Base-by-base conservation (phyloP, 1,140 invertebrate genomes). In the Bombus sylvicola region DNA sequence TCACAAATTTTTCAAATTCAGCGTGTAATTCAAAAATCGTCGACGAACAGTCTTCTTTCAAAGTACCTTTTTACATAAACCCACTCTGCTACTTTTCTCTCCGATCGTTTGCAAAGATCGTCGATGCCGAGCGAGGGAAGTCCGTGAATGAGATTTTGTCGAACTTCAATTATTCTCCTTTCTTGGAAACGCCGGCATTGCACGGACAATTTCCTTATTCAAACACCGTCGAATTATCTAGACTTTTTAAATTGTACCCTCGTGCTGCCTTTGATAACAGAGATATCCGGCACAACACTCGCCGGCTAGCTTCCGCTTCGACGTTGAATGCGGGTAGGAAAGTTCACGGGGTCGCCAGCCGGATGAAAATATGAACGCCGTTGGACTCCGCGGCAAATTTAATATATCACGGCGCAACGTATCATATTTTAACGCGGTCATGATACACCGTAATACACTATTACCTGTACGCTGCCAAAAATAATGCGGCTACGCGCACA, bases 351-450 rank as follows among this genome's bases (percentile, higher is more conserved):
- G 81, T 88, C 86, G 77, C 62, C 75, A 37, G 25, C n/a, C n/a
- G 43, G 59, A 68, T 75, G 87, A 89, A 89, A 89, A 87, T 89
- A 89, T 94, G 94, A 93, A 93, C 92, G 92, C 91, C 92, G 92
- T 93, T 94, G 93, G 68, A 76, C 72, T 90, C 89, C 90, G 89
- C 90, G 34, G 83, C n/a, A 43, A 62, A 84, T 84, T 84, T 84
- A 84, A 79, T 84, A 84, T 79, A 80, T 84, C 83, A 62, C 39
- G 53, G 39, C 4, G 76, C 13, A 47, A 71, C 53, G 83, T 62
- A 84, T 84, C 53, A 72, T 84, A 72, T 84, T 84, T 79, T 84
- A 84, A 79, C 83, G 76, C 34, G 66, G 75, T 41, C 31, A 80
- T 62, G 83, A 53, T 84, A 47, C 66, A 37, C 39, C 83, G 76